Evolutionary conservation across 2,888 invertebrate species (phyloP).

Genomic region (Nemapogon koenigi): DNA sequence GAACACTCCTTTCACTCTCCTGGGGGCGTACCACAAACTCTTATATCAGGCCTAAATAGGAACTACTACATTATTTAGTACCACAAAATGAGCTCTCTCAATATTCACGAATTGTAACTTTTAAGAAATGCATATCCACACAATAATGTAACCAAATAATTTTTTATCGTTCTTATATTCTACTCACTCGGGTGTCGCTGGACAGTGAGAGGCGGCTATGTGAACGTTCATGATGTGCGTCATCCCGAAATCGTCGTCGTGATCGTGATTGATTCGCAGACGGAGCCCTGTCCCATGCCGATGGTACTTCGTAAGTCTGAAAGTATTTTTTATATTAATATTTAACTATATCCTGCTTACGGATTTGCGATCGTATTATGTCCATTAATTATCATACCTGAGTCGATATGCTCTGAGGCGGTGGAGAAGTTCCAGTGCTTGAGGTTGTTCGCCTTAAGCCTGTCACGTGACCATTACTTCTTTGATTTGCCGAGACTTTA

Average conservation of each 20-base stretch:
- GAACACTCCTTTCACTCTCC: constrained; percentile 51
- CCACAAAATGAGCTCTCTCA: no score
- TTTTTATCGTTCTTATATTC: no score
- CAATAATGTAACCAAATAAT: no score
- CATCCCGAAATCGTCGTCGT: constrained; percentile 41
- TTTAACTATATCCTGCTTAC: no score
- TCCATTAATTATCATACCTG: constrained; percentile 62
- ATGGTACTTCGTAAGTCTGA: constrained; percentile 57
- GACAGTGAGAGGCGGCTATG: constrained; percentile 71
- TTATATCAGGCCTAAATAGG: no score
- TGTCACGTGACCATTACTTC: background rate
- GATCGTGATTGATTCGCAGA: constrained; percentile 37
- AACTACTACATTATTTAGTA: no score
- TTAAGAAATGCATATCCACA: no score
- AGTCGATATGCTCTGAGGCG: constrained; percentile 86
- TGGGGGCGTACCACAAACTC: no score
- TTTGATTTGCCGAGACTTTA: background rate
- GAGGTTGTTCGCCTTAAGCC: constrained; percentile 19
- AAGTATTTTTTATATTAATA: constrained; percentile 11
- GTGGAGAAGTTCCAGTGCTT: constrained; percentile 84
- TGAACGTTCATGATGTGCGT: constrained; percentile 61
- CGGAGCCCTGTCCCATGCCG: constrained; percentile 35
- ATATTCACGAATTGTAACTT: no score
- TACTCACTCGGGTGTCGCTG: constrained; percentile 70
- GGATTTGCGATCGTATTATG: no score